A percentile compares a stretch with the other conserved stretches of the same genome.
Conservation (phyloP, 2,113 vertebrate genomes). For the Meriones unguiculatus region DNA sequence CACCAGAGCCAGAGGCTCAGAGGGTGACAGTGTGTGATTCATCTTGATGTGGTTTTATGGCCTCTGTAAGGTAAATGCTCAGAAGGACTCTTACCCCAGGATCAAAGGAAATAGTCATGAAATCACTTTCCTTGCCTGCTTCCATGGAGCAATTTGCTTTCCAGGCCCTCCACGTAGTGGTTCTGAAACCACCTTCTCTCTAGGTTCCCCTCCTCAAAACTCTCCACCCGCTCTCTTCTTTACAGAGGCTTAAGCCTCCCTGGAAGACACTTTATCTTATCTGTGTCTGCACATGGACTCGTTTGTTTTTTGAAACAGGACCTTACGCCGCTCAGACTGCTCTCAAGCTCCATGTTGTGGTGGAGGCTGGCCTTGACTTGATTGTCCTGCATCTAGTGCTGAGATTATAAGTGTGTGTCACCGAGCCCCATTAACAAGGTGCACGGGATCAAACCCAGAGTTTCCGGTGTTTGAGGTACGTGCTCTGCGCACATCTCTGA, state of each 20-base stretch:
- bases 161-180: slow-evolving; percentile 25
- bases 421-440: background rate
- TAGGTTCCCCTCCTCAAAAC: slow-evolving; percentile 6
- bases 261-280: slow-evolving; percentile 41
- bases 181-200: slow-evolving; percentile 36
- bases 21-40: slow-evolving; percentile 60
- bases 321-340: background rate
- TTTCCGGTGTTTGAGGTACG: background rate
- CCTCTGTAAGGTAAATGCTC: slow-evolving; percentile 75
- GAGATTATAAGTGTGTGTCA: too few relatives aligned
- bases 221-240: background rate
- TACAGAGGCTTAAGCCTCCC: slow-evolving; percentile 2
- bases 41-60: slow-evolving; percentile 76
- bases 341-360: background rate
- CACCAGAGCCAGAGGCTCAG: slow-evolving; percentile 47
- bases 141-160: slow-evolving; percentile 59
- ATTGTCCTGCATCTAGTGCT: background rate
- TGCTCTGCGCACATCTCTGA: background rate
- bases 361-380: background rate
- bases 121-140: slow-evolving; percentile 66
- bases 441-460: background rate
- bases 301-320: background rate
- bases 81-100: slow-evolving; percentile 62
- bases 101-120: slow-evolving; percentile 74
- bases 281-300: background rate